Conservation (phyloP, 2,113 vertebrate genomes). For the Pterocles gutturalis region DNA sequence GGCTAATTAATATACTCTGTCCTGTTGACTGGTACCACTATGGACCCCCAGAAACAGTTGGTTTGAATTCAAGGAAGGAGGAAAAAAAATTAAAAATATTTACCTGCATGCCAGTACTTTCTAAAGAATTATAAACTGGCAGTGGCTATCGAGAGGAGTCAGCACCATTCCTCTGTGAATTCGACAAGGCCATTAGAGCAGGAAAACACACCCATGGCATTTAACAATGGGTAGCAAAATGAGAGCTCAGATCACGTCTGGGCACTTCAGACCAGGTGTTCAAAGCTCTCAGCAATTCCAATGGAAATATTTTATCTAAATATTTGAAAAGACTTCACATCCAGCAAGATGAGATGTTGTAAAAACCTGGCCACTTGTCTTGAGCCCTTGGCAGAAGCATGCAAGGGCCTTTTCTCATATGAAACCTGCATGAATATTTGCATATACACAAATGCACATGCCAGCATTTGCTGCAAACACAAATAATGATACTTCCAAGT, state of each 20-base stretch:
- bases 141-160: neutral
- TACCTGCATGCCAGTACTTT: neutral
- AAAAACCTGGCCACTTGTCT: neutral
- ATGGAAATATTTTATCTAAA: neutral
- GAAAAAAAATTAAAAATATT: neutral
- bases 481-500: neutral
- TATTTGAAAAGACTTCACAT: neutral
- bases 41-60: neutral
- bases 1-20: neutral
- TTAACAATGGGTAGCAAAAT: neutral
- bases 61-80: neutral
- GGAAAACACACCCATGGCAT: neutral
- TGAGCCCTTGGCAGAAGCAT: neutral
- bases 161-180: neutral
- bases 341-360: neutral
- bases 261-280: neutral
- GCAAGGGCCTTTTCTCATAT: neutral
- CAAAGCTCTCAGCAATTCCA: neutral
- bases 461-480: neutral
- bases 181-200: neutral
- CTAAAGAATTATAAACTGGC: neutral
- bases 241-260: neutral
- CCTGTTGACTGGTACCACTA: neutral
- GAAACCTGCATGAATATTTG: neutral
- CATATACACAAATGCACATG: neutral